phyloP scores from a whole-genome alignment of 2,113 vertebrate genomes.

The Chiloscyllium plagiosum region DNA sequence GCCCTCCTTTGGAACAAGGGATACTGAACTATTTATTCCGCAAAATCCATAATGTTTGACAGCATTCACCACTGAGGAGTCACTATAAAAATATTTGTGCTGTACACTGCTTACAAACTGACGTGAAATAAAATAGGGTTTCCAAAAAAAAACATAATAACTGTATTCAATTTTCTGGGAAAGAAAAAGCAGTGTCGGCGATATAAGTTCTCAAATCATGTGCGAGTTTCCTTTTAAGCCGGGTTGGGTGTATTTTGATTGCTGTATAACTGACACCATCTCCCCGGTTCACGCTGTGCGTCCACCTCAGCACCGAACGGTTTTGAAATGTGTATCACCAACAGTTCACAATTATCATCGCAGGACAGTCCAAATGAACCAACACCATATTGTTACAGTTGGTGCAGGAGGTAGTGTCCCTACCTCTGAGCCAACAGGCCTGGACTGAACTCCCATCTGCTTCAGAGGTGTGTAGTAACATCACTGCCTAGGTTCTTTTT shows the following conservation, averaged over 20 bases:
- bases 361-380: background rate
- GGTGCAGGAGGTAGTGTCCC: too few relatives aligned
- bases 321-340: slow-evolving; percentile 13
- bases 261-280: background rate
- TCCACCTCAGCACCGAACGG: background rate
- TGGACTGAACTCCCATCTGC: too few relatives aligned
- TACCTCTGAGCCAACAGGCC: too few relatives aligned
- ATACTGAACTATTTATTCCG: background rate
- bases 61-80: background rate
- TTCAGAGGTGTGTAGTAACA: too few relatives aligned
- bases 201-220: background rate
- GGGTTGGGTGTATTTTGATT: background rate
- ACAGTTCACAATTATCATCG: background rate
- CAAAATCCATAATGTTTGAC: background rate
- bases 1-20: background rate
- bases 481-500: too few relatives aligned
- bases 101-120: background rate
- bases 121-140: background rate
- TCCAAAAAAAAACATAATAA: background rate
- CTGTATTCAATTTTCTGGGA: background rate
- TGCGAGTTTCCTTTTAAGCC: background rate
- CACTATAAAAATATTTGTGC: background rate
- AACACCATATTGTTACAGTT: background rate
- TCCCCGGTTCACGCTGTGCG: background rate
- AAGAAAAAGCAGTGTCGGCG: background rate